Evolutionary conservation across 2,888 invertebrate species (phyloP), one percentile per base, ranked within the genome.

Genomic region (Meteorus cinctellus): DNA sequence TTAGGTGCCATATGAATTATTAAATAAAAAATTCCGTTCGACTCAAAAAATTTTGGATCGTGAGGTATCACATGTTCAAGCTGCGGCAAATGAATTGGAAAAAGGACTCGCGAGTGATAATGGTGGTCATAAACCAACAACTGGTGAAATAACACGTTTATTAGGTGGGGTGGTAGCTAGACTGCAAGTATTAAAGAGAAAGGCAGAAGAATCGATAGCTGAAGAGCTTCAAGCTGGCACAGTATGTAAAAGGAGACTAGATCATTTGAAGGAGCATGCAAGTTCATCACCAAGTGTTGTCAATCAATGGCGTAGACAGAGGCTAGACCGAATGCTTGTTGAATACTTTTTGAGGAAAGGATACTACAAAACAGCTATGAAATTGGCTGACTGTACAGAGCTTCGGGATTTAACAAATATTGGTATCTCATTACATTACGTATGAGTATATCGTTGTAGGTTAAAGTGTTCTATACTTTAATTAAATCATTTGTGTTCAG

Each of bases 281-380:
- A 90, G 90, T 60, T 86, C 90, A 4, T 89, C 91, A 4, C 86
- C 91, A 5, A 89, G 93, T 1, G 91, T 93, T 5, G 90, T 94
- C 75, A 94, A 93, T 87, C 94, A 95, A 80, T 98, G 97, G 96
- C 93, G 95, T 78, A 93, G 95, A 80, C 94, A 95, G 80, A 93
- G 98, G 41, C 91, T 99, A 73, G 98, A 99, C 90, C 93, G 99
- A 72, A 97, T 99, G 96, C 92, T 99, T 71, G 97, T 99, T 16
- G 99, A 99, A 88, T 98, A 99, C 90, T 96, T 98, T 86, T 92
- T 99, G 27, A 92, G 98, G 76, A 95, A 96, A 87, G 99, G 99
- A 0, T 98, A 97, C 90, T 98, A 99, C 89, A 96, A 96, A 86
- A 96, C 98, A 0, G 99, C 99, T 0, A 94, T 95, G 80, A 94